Evolutionary conservation across 2,113 vertebrate species (phyloP).

Genomic region (Nibea albiflora): DNA sequence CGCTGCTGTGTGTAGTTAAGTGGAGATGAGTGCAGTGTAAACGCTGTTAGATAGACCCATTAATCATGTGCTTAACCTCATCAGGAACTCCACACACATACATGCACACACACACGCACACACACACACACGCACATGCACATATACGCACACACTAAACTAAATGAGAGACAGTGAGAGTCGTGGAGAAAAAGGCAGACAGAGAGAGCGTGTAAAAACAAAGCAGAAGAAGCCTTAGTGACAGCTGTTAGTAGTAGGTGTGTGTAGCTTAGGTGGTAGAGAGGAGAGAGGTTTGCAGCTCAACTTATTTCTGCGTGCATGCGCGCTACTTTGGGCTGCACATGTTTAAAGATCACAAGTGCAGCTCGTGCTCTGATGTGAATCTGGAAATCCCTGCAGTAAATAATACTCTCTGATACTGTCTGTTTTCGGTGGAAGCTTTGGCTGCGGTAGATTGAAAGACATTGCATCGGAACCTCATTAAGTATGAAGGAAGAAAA

Average conservation of each 20-base stretch:
- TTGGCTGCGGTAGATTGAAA: too few relatives aligned
- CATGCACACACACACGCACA: background rate
- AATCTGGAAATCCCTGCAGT: background rate
- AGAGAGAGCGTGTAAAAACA: conserved; percentile 18
- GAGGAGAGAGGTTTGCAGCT: conserved; percentile 22
- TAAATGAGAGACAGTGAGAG: conserved; percentile 1
- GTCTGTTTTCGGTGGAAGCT: too few relatives aligned
- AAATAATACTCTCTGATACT: too few relatives aligned
- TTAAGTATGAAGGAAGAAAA: too few relatives aligned
- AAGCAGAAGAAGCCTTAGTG: background rate
- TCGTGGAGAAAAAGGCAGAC: conserved; percentile 13
- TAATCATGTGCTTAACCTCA: conserved; percentile 79
- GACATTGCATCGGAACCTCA: too few relatives aligned
- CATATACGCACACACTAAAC: conserved; percentile 17
- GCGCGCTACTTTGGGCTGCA: background rate
- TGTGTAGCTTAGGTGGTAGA: conserved; percentile 9
- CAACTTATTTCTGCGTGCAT: background rate
- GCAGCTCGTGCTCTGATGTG: background rate
- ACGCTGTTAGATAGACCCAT: conserved; percentile 70
- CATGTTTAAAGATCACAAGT: background rate
- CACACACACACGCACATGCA: background rate
- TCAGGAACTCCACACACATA: conserved; percentile 49
- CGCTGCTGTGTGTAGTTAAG: conserved; percentile 53
- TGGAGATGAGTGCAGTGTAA: conserved; percentile 72
- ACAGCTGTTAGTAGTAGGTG: conserved; percentile 40